phyloP scores from a whole-genome alignment of 2,888 invertebrate species.

The Trachelus iudaicus region DNA sequence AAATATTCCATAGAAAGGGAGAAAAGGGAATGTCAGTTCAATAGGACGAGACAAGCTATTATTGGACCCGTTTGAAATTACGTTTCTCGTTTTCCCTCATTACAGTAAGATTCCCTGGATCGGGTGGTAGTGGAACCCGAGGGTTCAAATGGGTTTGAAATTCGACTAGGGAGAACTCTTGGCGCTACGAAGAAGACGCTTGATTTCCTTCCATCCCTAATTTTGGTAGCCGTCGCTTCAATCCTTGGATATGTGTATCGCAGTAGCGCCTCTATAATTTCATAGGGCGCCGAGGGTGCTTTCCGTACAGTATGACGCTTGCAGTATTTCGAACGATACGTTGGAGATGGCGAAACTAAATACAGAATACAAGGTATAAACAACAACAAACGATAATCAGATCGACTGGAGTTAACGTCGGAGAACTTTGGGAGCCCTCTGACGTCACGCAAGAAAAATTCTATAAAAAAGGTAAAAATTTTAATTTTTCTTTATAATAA shows the following conservation, averaged over 20 bases:
- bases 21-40: neutral
- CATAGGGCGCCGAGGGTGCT: neutral
- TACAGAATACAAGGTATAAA: neutral
- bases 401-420: too few relatives aligned
- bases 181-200: neutral
- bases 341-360: neutral
- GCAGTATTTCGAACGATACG: neutral
- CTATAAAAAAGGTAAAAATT: neutral
- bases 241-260: neutral
- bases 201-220: constrained; percentile 34
- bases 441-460: neutral
- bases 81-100: constrained; percentile 25
- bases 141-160: neutral
- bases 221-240: constrained; percentile 21
- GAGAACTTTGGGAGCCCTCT: neutral
- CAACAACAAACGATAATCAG: neutral
- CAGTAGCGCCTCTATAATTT: neutral
- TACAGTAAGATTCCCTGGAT: neutral
- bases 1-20: neutral
- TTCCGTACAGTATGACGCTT: neutral
- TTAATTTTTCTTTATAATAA: neutral
- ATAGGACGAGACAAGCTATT: constrained; percentile 10
- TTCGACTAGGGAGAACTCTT: neutral
- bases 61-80: constrained; percentile 36
- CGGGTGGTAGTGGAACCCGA: neutral